Evolutionary conservation across 2,888 invertebrate genomes (phyloP), one percentile per base, ranked within the genome.

Genomic region (Ormyrus rosae): DNA sequence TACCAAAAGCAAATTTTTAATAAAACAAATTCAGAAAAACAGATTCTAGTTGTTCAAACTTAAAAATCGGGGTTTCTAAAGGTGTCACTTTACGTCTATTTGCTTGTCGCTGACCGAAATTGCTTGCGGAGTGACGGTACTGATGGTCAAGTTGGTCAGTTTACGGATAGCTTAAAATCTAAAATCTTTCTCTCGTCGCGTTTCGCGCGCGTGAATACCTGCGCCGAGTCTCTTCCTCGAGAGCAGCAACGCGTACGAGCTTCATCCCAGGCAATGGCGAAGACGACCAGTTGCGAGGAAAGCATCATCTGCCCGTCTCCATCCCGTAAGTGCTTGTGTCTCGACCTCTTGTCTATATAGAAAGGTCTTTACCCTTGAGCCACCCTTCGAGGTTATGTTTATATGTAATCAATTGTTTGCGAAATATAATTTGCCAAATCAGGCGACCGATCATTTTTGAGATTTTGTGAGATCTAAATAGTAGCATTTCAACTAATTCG

Each of bases 381-480:
- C 51, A 51, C 11, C 19, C 34, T 64, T 58, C 11, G 61, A 79
- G 79, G 79, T 79, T 79, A 79, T 79, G 79, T 79, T 79, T 79
- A 74, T 64, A 63, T 65, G 5, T 73, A 46, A 13, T 4, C 8
- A 50, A 65, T 48, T 51, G 50, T 67, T 10, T 34, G 10, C 2
- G 13, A 19, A 10, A 50, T 48, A 13, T 19, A 50, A 7, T n/a
- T 46, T 60, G 13, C 9, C 11, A 5, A 3, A 48, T 4, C n/a
- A 13, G 48, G 9, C 13, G 19, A 48, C 6, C 8, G 7, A 34
- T 64, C 7, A 1, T 72, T 72, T 51, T 34, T 34, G 34, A 34
- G 34, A 34, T 34, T 34, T 34, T 34, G 34, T 4, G 34, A 34
- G 34, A 34, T 34, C 4, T 34, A 34, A 34, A 34, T 34, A 34